Conservation (phyloP, 2,797 vertebrate genomes). For the Crocodylus rhombifer region DNA sequence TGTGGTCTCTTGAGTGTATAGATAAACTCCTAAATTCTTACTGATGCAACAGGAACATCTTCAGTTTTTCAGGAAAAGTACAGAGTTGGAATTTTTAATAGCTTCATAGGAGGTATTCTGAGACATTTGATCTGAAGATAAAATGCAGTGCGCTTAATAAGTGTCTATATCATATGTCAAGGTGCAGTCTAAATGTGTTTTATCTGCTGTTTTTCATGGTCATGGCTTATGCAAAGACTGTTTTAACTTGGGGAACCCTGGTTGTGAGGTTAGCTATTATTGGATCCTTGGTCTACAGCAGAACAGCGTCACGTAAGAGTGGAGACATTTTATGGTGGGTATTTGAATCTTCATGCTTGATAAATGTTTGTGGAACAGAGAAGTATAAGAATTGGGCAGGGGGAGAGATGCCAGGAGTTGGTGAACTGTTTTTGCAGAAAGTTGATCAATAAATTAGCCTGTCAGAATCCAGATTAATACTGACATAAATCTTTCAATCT, state of each 20-base stretch:
- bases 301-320: not conserved
- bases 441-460: constrained; percentile 3
- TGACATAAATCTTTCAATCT: constrained; percentile 35
- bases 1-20: not conserved
- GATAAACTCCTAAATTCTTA: not conserved
- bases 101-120: not conserved
- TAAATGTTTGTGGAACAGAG: not conserved
- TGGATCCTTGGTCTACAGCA: not conserved
- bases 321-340: not conserved
- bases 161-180: not conserved
- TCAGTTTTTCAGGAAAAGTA: not conserved
- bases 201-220: not conserved
- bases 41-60: accelerated
- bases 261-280: not conserved
- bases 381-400: not conserved
- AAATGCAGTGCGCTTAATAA: not conserved
- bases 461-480: not conserved
- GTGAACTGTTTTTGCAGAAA: not conserved
- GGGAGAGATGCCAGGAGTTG: not conserved
- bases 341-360: not conserved
- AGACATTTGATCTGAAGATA: not conserved
- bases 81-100: not conserved
- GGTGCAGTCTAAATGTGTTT: not conserved
- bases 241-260: not conserved
- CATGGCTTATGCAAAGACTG: not conserved